Base-by-base conservation (phyloP, 2,888 invertebrate species). In the Brassicogethes aeneus region DNA sequence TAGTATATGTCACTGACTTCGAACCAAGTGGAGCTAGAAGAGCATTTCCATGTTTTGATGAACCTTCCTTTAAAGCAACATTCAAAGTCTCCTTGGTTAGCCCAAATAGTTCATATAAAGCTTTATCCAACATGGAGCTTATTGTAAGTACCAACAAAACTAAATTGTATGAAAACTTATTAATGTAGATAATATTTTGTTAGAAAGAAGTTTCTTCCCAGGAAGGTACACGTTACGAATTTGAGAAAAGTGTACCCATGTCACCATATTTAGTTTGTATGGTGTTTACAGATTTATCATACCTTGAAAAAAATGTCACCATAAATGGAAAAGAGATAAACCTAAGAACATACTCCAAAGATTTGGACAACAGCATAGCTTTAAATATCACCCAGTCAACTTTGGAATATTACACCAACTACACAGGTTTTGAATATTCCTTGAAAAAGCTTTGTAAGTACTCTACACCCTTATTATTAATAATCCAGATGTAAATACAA, bases 41-140 rank as follows among this genome's bases (percentile, higher is more conserved):
- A 35, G 55, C 50, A 2, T 60, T 55, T 42, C 59, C 59, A 31
- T 58, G 58, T 41, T 58, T 59, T 34, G 59, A 59, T 36, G 58
- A 59, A 37, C 60, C 60, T 3, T 37, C 44, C n/a, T 52, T 58
- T 29, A 60, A 60, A 47, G 55, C 60, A 1, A 48, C 40, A 5
- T 59, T 55, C 47, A 51, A 46, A 33, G 31, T 60, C 14, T 44
- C 44, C n/a, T 37, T 60, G 10, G 39, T 56, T 3, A 43, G 55
- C 7, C 57, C 58, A 13, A 52, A 60, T 42, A 44, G 43, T 1
- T 47, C 51, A 3, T 59, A 50, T 40, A 48, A 31, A 10, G 57
- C 54, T 1, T 41, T 60, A 10, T 56, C 60, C 2, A 60, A 60
- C 40, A 56, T 59, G 59, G 51, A 51, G 1, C 44, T 50, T 40